phyloP scores from a whole-genome alignment of 2,113 vertebrate species.

The Gopherus evgoodei region DNA sequence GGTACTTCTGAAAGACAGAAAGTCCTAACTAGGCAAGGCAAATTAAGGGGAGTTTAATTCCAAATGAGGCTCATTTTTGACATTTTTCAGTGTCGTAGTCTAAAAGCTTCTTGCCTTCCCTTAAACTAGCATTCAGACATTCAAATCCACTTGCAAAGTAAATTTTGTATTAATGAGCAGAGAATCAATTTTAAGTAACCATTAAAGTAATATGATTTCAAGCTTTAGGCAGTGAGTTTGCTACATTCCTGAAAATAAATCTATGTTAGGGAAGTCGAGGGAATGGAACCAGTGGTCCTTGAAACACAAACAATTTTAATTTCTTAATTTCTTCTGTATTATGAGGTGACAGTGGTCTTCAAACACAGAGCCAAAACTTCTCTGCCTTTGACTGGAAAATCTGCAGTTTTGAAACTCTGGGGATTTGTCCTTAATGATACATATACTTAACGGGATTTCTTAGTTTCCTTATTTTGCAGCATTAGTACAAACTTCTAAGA shows the following conservation, averaged over 20 bases:
- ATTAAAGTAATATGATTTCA: conserved; percentile 16
- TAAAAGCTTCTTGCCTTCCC: background rate
- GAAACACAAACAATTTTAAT: background rate
- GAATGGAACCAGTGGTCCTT: background rate
- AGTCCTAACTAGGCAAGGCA: background rate
- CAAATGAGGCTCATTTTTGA: background rate
- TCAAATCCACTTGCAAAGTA: background rate
- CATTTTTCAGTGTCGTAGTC: background rate
- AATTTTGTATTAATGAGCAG: conserved; percentile 14
- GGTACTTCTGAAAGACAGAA: background rate
- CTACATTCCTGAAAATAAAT: background rate
- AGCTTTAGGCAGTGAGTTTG: conserved; percentile 5
- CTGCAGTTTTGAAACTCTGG: background rate
- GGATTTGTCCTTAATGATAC: background rate
- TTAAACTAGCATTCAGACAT: background rate
- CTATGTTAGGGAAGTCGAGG: background rate
- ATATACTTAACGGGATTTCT: background rate
- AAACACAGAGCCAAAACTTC: background rate
- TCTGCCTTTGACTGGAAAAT: background rate
- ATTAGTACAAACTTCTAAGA: background rate
- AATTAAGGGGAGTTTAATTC: background rate
- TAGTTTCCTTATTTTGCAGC: background rate
- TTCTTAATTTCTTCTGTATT: background rate
- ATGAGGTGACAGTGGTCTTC: background rate
- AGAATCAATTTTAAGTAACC: conserved; percentile 18